These are phyloP conservation scores for Podilymbus podiceps DNA, from an alignment of 2,113 vertebrate species.

Conservation along the genomic window DNA sequence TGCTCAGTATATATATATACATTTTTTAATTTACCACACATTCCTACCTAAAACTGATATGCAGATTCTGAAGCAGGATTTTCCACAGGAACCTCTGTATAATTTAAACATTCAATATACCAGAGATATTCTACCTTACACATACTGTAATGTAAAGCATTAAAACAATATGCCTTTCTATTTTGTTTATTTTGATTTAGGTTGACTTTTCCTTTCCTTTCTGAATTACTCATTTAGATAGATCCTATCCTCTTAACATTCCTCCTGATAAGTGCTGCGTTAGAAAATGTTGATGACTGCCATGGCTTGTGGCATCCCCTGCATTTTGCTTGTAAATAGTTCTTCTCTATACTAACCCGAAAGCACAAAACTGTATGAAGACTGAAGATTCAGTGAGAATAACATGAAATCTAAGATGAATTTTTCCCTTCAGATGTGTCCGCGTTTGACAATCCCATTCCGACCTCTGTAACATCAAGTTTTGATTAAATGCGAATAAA, in stretches of 20 bases:
- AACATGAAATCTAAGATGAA: background rate
- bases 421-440: background rate
- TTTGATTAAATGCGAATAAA: slow-evolving; percentile 20
- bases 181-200: background rate
- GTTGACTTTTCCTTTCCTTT: background rate
- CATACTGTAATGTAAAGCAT: background rate
- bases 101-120: background rate
- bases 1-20: background rate
- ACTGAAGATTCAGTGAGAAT: background rate
- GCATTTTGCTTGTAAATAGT: background rate
- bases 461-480: background rate
- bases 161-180: background rate
- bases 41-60: background rate
- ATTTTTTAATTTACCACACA: background rate
- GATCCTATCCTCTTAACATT: background rate
- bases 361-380: slow-evolving; percentile 3
- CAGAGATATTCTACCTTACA: background rate
- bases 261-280: background rate
- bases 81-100: background rate
- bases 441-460: background rate
- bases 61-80: background rate
- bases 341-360: background rate
- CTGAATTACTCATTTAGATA: background rate
- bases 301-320: background rate
- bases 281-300: background rate